Evolutionary conservation across 2,113 vertebrate species (phyloP), one percentile per base, ranked within the genome.

Genomic region (Loxodonta africana): DNA sequence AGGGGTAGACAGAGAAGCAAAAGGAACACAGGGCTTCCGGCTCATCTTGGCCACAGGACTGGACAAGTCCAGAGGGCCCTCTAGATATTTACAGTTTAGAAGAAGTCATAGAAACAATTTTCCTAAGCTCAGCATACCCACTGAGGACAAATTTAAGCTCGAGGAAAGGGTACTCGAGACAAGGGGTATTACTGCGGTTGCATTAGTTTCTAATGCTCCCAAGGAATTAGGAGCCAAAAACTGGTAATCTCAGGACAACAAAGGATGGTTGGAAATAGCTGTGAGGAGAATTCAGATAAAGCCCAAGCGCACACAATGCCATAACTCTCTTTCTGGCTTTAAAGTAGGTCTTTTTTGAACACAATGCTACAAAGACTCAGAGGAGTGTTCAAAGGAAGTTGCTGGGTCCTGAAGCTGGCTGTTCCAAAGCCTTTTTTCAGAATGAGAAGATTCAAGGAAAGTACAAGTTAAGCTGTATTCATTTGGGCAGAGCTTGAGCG

Each of bases 401-500:
- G 1, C 37, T 76, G 67, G 57, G 53, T 91, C 78, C 62, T 90
- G 63, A 95, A 15, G 33, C n/a, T 76, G 62, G 46, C 73, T 92
- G 51, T 33, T 89, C 44, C 77, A 73, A 74, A 44, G 73, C 20
- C 44, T 88, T 94, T 76, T 82, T 67, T 91, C 30, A 26, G 20
- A 71, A 97, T 89, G 83, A 94, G 80, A 90, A 95, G 60, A 94
- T n/a, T 89, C 11, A 76, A 93, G 77, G 28, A 67, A 94, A 67
- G 60, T 57, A 46, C 5, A n/a, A 48, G 46, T 84, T 76, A 65
- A 67, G 18, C 71, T 90, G 46, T 78, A 9, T 30, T 82, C 87
- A 44, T 93, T 26, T n/a, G 86, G 63, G 83, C 51, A 46, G 63
- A 48, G 18, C 60, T 26, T 46, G 23, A 51, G 8, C 28, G 7